These are phyloP conservation scores for Procambarus virginalis DNA, from an alignment of 1,140 invertebrate genomes.

Conservation along the genomic window DNA sequence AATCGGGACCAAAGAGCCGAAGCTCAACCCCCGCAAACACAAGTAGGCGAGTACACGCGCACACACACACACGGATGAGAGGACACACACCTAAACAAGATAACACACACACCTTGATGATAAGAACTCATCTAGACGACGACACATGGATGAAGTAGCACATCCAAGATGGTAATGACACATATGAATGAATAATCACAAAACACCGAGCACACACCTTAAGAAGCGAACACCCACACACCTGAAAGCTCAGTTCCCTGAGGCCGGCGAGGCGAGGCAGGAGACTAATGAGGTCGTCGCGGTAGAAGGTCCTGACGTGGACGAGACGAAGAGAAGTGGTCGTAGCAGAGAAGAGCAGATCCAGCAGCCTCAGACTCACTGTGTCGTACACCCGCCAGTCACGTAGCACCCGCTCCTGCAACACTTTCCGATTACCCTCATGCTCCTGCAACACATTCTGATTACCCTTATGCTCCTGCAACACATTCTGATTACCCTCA, in stretches of 20 bases:
- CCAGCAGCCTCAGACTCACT: slow-evolving; percentile 42
- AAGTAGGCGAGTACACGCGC: too few species aligned
- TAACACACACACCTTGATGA: neutral
- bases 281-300: slow-evolving; percentile 32
- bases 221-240: neutral
- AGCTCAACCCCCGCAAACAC: too few species aligned
- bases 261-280: slow-evolving; percentile 43
- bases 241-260: slow-evolving; percentile 30
- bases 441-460: neutral
- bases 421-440: too few species aligned
- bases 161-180: neutral
- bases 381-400: slow-evolving; percentile 60
- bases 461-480: neutral
- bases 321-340: slow-evolving; percentile 33
- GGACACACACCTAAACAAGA: neutral
- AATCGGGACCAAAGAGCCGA: too few species aligned
- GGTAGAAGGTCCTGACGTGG: slow-evolving; percentile 50
- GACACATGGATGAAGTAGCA: too few species aligned
- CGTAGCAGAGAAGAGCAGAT: slow-evolving; percentile 35
- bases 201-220: neutral
- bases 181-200: neutral
- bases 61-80: neutral
- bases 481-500: neutral
- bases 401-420: slow-evolving; percentile 28
- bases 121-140: too few species aligned